Evolutionary conservation across 2,888 invertebrate species (phyloP).

Genomic region (Thecophora atra): DNA sequence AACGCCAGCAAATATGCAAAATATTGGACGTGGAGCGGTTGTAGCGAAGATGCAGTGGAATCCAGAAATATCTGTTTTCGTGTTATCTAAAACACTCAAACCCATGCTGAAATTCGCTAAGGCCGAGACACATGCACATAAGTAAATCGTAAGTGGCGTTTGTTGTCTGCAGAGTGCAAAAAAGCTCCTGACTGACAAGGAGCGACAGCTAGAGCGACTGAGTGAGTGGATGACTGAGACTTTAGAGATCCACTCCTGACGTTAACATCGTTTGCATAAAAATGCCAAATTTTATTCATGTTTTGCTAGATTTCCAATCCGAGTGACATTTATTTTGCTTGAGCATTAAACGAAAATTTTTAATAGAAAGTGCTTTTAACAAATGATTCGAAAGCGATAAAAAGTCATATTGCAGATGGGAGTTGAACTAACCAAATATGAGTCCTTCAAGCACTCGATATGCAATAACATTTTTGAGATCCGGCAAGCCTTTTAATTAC

Average conservation of each 20-base stretch:
- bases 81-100: background rate
- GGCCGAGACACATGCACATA: conserved; percentile 16
- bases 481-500: no score
- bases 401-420: background rate
- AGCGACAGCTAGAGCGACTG: background rate
- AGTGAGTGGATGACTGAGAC: conserved; percentile 6
- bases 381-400: background rate
- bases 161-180: conserved; percentile 1
- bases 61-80: conserved; percentile 19
- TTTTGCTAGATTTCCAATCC: conserved; percentile 5
- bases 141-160: background rate
- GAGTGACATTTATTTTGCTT: conserved; percentile 28
- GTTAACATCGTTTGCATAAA: conserved; percentile 20
- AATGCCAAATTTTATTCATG: conserved; percentile 16
- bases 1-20: background rate
- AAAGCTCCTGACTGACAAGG: background rate
- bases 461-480: no score
- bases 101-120: conserved; percentile 19
- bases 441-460: no score
- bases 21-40: background rate
- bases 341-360: background rate
- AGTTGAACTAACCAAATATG: no score
- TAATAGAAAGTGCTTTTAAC: background rate
- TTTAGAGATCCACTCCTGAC: background rate
- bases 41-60: background rate